Conservation (phyloP, 2,888 invertebrate species). For the Pardosa pseudoannulata region DNA sequence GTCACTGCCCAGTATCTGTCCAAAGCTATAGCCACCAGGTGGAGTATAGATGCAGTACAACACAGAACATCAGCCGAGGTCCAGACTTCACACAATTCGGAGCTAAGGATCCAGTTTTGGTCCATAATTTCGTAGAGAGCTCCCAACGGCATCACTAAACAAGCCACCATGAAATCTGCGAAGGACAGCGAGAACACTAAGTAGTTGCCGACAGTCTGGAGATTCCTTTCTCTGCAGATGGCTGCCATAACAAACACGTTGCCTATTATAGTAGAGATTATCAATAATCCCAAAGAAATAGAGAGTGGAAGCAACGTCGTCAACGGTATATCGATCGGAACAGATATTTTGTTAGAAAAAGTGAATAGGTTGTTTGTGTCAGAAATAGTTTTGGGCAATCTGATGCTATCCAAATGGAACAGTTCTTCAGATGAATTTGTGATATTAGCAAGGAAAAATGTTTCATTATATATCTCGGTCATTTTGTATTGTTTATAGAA, state of each 20-base stretch:
- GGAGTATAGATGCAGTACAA: slow-evolving; percentile 96
- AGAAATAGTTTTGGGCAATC: neutral
- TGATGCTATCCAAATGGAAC: neutral
- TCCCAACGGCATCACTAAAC: slow-evolving; percentile 93
- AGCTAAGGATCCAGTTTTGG: slow-evolving; percentile 92
- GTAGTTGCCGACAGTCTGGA: slow-evolving; percentile 97
- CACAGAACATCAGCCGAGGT: slow-evolving; percentile 91
- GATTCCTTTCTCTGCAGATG: slow-evolving; percentile 92
- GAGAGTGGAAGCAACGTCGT: slow-evolving; percentile 14
- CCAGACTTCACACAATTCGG: slow-evolving; percentile 96
- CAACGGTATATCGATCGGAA: neutral
- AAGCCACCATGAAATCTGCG: slow-evolving; percentile 97
- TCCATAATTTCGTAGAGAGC: slow-evolving; percentile 94
- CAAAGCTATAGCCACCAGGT: slow-evolving; percentile 96
- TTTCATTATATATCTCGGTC: neutral
- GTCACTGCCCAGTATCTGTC: slow-evolving; percentile 99
- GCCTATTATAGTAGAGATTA: slow-evolving; percentile 79
- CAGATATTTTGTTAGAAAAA: neutral
- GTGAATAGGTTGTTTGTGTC: neutral
- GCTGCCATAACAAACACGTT: slow-evolving; percentile 99
- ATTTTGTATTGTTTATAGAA: neutral
- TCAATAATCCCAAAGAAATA: slow-evolving; percentile 30
- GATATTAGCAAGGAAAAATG: neutral
- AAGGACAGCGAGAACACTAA: slow-evolving; percentile 96
- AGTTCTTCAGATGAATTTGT: neutral